Percentiles rank a stretch among this genome's conserved stretches.
phyloP scores from a whole-genome alignment of 2,888 invertebrate genomes.

The Ecdyonurus torrentis region DNA sequence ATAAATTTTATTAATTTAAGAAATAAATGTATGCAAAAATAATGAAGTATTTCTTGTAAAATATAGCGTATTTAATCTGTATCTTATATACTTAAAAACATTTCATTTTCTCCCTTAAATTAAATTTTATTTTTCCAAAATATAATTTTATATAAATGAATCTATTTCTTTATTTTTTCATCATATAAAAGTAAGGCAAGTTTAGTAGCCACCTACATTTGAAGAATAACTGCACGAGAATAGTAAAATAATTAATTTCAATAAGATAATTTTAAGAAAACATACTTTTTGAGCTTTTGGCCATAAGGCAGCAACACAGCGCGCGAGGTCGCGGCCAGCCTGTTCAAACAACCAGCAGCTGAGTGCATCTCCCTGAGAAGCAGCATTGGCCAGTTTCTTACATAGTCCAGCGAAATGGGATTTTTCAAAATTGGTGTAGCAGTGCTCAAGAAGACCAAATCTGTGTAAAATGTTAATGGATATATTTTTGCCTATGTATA shows the following conservation, averaged over 20 bases:
- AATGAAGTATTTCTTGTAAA: no score
- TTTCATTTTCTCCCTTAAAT: background rate
- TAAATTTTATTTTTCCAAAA: background rate
- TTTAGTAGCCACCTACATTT: no score
- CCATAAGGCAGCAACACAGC: slow-evolving; percentile 44
- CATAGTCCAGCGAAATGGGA: slow-evolving; percentile 57
- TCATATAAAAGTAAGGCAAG: no score
- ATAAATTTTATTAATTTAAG: no score
- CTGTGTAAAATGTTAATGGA: no score
- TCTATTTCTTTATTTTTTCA: background rate
- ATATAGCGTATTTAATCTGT: no score
- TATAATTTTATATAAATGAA: background rate
- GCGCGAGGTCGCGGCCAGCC: slow-evolving; percentile 47
- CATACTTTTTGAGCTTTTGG: slow-evolving; percentile 38
- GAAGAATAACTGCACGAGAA: no score
- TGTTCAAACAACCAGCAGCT: slow-evolving; percentile 50
- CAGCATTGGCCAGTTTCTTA: slow-evolving; percentile 48
- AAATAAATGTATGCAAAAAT: no score
- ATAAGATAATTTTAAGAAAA: slow-evolving; percentile 7
- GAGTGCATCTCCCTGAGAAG: slow-evolving; percentile 53
- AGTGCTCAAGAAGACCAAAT: slow-evolving; percentile 19
- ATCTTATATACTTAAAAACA: no score
- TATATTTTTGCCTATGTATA: no score
- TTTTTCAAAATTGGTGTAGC: slow-evolving; percentile 59
- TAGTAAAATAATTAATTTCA: background rate